Evolutionary conservation across 2,888 invertebrate genomes (phyloP).

Genomic region (Abscondita cerata): DNA sequence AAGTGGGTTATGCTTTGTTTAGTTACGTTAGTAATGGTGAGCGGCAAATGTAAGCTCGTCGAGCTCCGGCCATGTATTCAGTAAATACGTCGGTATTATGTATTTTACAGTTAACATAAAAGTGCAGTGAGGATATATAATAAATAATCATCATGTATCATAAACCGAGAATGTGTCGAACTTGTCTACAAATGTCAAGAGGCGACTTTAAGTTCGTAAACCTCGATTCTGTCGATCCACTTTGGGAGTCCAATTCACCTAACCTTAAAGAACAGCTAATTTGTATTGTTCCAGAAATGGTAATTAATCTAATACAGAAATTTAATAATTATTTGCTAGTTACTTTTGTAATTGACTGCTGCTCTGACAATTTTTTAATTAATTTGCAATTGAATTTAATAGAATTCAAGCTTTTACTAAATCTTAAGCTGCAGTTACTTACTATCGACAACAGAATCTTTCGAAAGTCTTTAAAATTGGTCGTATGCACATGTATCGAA

Average conservation of each 20-base stretch:
- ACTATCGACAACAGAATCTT: too few relatives aligned
- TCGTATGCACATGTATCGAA: too few relatives aligned
- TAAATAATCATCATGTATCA: constrained; percentile 27
- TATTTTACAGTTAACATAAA: background rate
- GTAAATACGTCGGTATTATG: constrained; percentile 4
- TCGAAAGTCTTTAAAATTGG: too few relatives aligned
- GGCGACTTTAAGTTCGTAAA: constrained; percentile 33
- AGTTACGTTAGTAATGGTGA: constrained; percentile 1
- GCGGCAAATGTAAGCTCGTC: constrained; percentile 9
- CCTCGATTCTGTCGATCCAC: constrained; percentile 29
- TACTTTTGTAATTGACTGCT: too few relatives aligned
- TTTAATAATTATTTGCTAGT: too few relatives aligned
- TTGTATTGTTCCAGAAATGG: constrained; percentile 29
- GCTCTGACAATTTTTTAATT: too few relatives aligned
- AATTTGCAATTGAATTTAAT: too few relatives aligned
- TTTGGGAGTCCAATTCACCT: constrained; percentile 33
- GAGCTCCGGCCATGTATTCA: constrained; percentile 1
- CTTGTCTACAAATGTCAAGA: constrained; percentile 33
- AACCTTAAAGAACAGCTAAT: constrained; percentile 31
- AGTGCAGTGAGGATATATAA: constrained; percentile 15
- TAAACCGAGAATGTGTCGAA: constrained; percentile 28
- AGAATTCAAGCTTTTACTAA: too few relatives aligned
- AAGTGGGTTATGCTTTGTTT: constrained; percentile 3
- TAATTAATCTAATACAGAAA: constrained; percentile 12
- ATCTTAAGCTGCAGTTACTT: too few relatives aligned